phyloP scores from a whole-genome alignment of 1,140 invertebrate species.

The Mya arenaria region DNA sequence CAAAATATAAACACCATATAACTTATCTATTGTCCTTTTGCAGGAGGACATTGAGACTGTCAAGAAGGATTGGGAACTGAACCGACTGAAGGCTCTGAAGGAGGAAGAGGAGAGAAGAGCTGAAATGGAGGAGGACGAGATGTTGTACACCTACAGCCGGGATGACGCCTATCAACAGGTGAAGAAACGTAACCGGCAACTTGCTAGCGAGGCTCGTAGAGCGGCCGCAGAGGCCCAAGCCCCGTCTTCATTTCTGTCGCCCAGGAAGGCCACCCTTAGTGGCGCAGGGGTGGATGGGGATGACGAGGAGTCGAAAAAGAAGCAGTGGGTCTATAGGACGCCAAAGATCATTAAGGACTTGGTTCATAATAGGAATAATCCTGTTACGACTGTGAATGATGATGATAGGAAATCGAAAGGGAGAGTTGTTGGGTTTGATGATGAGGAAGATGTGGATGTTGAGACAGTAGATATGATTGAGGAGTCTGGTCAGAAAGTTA shows the following conservation, averaged over 20 bases:
- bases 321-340: constrained; percentile 52
- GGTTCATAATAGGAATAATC: constrained; percentile 41
- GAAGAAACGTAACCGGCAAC: constrained; percentile 69
- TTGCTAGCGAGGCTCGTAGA: constrained; percentile 51
- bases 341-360: constrained; percentile 47
- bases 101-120: constrained; percentile 82
- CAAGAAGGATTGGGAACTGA: constrained; percentile 97
- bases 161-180: constrained; percentile 77
- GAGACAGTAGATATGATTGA: constrained; percentile 45
- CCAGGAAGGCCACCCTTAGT: constrained; percentile 21
- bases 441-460: constrained; percentile 55
- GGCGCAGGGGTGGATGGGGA: constrained; percentile 22
- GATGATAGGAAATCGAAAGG: constrained; percentile 14
- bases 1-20: background rate
- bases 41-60: constrained; percentile 84
- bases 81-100: constrained; percentile 86
- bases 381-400: too few species aligned
- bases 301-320: background rate
- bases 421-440: constrained; percentile 7
- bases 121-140: constrained; percentile 88
- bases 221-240: constrained; percentile 45
- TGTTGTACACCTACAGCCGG: constrained; percentile 80
- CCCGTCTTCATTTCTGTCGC: constrained; percentile 24
- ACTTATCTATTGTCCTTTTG: constrained; percentile 4
- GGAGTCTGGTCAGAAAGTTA: constrained; percentile 39